phyloP scores from a whole-genome alignment of 2,113 vertebrate species.

The Tragelaphus scriptus region DNA sequence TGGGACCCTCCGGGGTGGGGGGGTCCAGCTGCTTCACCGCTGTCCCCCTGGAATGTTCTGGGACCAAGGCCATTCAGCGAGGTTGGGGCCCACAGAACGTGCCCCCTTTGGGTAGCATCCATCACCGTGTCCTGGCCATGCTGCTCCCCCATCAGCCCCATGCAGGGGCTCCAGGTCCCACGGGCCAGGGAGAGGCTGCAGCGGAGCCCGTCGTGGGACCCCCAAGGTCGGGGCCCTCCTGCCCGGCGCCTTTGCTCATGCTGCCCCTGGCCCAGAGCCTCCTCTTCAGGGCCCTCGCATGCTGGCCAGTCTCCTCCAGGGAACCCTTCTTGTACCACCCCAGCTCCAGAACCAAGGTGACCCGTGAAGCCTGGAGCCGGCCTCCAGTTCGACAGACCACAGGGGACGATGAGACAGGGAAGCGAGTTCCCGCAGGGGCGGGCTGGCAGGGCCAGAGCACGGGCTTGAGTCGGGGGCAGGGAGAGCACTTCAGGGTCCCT shows the following conservation, averaged over 20 bases:
- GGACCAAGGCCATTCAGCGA: neutral
- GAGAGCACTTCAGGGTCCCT: no score
- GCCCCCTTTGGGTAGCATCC: no score
- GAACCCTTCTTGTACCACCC: neutral
- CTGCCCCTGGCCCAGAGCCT: neutral
- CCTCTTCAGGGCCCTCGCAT: neutral
- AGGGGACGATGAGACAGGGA: neutral
- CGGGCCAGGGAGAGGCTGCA: accelerated
- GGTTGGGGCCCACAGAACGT: neutral
- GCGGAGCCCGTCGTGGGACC: accelerated
- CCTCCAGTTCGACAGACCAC: neutral
- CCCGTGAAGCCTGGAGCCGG: neutral
- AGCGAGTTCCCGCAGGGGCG: accelerated
- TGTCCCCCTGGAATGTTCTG: neutral
- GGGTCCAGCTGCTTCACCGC: no score
- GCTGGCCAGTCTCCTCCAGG: neutral
- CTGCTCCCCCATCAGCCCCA: neutral
- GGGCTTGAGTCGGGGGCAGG: accelerated
- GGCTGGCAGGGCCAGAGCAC: accelerated
- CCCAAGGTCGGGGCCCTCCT: neutral
- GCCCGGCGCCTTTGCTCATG: neutral
- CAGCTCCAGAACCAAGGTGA: neutral
- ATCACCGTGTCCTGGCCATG: neutral
- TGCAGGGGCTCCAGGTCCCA: neutral
- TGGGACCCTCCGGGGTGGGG: neutral